Conservation (phyloP, 2,888 invertebrate species). For the Drosophila nr. perissopoda region DNA sequence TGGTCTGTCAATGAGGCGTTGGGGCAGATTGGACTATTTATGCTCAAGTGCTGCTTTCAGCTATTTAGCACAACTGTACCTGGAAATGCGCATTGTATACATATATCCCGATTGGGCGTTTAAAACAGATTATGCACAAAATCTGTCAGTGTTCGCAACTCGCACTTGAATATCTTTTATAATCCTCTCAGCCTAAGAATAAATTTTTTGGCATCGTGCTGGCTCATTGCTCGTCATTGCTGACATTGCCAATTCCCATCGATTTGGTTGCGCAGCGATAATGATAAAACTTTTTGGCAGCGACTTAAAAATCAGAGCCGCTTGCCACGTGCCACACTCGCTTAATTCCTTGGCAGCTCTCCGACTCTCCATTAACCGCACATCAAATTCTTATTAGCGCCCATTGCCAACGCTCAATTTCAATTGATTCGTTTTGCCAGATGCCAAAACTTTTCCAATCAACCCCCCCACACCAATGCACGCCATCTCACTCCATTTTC, state of each 20-base stretch:
- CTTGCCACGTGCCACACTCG: constrained; percentile 28
- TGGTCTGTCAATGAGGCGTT: not conserved
- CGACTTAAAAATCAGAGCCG: constrained; percentile 54
- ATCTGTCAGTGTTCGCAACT: constrained; percentile 13
- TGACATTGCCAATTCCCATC: constrained; percentile 42
- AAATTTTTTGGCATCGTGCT: constrained; percentile 18
- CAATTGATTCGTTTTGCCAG: constrained; percentile 70
- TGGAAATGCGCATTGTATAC: not conserved
- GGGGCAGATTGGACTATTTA: not conserved
- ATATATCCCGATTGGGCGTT: constrained; percentile 8
- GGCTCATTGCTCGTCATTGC: constrained; percentile 47
- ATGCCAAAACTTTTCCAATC: constrained; percentile 73
- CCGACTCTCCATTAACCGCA: constrained; percentile 67
- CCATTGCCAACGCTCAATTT: constrained; percentile 65
- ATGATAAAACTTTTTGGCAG: constrained; percentile 72
- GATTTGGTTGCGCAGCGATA: constrained; percentile 58
- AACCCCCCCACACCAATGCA: constrained; percentile 50
- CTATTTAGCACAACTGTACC: constrained; percentile 20
- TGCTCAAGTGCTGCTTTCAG: not conserved
- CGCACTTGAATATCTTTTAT: constrained; percentile 22
- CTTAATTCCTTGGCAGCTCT: constrained; percentile 33
- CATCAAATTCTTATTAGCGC: constrained; percentile 79
- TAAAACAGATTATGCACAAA: constrained; percentile 26
- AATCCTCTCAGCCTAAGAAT: constrained; percentile 25
- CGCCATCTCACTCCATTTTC: not conserved